These are phyloP conservation scores for Acrobasis consociella DNA, from an alignment of 2,888 invertebrate genomes.

Conservation along the genomic window DNA sequence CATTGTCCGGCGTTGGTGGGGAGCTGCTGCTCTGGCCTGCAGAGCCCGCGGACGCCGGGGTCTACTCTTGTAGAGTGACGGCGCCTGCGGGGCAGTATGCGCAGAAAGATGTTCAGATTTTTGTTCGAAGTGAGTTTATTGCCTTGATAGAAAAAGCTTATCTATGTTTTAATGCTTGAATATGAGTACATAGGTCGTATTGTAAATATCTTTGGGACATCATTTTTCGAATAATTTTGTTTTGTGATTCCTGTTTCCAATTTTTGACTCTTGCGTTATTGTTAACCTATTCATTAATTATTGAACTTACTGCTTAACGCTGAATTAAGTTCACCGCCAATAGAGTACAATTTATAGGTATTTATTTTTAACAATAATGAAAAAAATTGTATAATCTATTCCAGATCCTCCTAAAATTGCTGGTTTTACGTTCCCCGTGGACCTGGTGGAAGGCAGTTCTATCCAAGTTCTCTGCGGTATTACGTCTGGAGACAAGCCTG, in stretches of 20 bases:
- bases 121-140: conserved; percentile 85
- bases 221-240: too few relatives aligned
- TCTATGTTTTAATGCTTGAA: too few relatives aligned
- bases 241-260: too few relatives aligned
- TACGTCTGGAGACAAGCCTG: conserved; percentile 88
- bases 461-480: conserved; percentile 92
- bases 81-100: conserved; percentile 89
- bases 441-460: conserved; percentile 91
- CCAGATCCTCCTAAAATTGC: conserved; percentile 92
- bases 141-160: too few relatives aligned
- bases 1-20: conserved; percentile 56
- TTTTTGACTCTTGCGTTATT: neutral
- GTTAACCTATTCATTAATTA: neutral
- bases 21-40: conserved; percentile 80
- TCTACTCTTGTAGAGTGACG: conserved; percentile 90
- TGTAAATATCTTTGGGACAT: too few relatives aligned
- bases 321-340: neutral
- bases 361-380: conserved; percentile 9
- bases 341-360: too few relatives aligned
- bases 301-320: neutral
- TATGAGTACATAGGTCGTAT: too few relatives aligned
- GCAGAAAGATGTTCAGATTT: conserved; percentile 88
- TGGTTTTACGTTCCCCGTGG: conserved; percentile 91
- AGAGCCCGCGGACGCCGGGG: conserved; percentile 86
- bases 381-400: conserved; percentile 28